Evolutionary conservation across 2,797 vertebrate genomes (phyloP).

Genomic region (Schizopygopsis pylzovi): DNA sequence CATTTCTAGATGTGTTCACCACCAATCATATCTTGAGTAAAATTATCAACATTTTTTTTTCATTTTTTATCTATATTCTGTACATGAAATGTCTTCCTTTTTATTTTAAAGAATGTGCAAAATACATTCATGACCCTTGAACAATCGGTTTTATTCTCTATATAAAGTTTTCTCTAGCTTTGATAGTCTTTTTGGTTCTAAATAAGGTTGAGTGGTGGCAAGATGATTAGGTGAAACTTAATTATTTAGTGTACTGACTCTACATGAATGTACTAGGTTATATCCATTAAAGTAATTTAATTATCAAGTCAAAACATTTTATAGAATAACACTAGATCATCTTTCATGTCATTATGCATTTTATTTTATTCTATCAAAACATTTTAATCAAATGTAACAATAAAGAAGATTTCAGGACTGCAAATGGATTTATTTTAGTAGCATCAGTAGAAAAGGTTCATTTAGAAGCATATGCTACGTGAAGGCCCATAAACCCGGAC

Average conservation of each 20-base stretch:
- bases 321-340: background rate
- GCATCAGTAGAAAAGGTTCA: constrained; percentile 18
- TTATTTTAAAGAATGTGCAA: background rate
- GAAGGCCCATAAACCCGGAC: constrained; percentile 35
- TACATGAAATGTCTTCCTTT: background rate
- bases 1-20: too few relatives aligned
- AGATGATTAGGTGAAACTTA: background rate
- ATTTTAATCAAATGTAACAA: background rate
- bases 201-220: background rate
- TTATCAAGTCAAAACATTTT: background rate
- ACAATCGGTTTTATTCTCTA: background rate
- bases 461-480: constrained; percentile 26
- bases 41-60: too few relatives aligned
- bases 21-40: too few relatives aligned
- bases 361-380: background rate
- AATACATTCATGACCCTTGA: background rate
- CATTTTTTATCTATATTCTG: background rate
- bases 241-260: background rate
- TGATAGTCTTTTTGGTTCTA: background rate
- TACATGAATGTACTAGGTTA: background rate
- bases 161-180: too few relatives aligned
- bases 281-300: background rate
- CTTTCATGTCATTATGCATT: background rate
- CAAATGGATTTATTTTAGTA: background rate
- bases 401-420: background rate